Percentiles rank a stretch among this genome's conserved stretches.
Evolutionary conservation across 2,888 invertebrate genomes (phyloP).

Genomic region (Acleris sparsana): DNA sequence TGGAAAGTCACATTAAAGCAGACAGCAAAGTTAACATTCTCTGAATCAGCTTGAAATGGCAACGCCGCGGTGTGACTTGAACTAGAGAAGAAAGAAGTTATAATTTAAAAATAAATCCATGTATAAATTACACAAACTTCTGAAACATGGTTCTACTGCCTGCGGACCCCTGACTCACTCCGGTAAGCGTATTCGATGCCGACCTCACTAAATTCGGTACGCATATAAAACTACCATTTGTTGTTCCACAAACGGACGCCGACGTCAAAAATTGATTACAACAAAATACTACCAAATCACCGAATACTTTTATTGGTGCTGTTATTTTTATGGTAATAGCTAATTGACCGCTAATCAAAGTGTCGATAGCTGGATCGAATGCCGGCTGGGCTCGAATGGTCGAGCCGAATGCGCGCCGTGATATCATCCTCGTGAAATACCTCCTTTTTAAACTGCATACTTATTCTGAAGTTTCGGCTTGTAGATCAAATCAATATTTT

Average conservation of each 20-base stretch:
- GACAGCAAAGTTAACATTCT: no score
- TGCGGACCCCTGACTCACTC: constrained; percentile 49
- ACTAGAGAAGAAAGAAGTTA: no score
- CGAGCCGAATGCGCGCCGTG: constrained; percentile 50
- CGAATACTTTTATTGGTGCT: constrained; percentile 78
- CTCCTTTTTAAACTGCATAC: constrained; percentile 35
- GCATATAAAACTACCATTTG: constrained; percentile 78
- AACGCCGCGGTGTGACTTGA: no score
- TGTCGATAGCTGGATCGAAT: constrained; percentile 38
- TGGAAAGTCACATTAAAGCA: no score
- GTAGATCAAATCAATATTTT: constrained; percentile 5
- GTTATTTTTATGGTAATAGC: constrained; percentile 68
- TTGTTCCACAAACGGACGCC: constrained; percentile 76
- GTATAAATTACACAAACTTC: not conserved
- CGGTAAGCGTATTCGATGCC: constrained; percentile 59
- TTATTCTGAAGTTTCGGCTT: constrained; percentile 1
- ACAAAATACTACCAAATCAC: constrained; percentile 80
- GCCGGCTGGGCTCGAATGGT: constrained; percentile 45
- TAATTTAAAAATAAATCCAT: not conserved
- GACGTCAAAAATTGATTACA: constrained; percentile 80
- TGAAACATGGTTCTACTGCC: not conserved
- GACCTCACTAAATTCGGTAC: constrained; percentile 80
- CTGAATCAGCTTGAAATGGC: no score
- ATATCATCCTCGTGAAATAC: constrained; percentile 49
- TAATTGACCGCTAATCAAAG: constrained; percentile 80